Evolutionary conservation across 2,113 vertebrate genomes (phyloP), one percentile per base, ranked within the genome.

Genomic region (Charadrius vociferus): DNA sequence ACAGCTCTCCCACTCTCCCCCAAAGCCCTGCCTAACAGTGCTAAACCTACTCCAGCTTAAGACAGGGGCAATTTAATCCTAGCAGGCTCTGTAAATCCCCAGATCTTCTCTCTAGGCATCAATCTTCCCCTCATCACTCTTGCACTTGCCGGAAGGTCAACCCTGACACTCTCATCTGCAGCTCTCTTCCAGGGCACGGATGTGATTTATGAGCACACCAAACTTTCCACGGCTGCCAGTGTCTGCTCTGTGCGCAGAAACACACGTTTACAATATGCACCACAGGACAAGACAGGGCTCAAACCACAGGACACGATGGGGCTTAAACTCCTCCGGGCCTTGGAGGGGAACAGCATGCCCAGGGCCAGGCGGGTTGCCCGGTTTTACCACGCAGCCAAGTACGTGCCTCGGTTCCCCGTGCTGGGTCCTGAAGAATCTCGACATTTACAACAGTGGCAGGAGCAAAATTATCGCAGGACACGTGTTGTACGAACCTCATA

Each of bases 91-190:
- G 88, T 86, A 92, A 95, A 97, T 97, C 86, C 95, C 86, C 39
- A 56, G 95, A 89, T 96, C 93, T 85, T 49, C 88, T 95, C 94
- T 82, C 83, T 8, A 93, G 63, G 49, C 93, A 96, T 96, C 95
- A 95, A 85, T 95, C 93, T 95, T 95, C 70, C 43, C 73, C 89
- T 85, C 93, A 91, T 81, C 91, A 55, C 91, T 95, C 83, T 22
- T 6, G 84, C 83, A 70, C 89, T 89, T 80, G 95, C 94, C 21
- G 10, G 95, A 97, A 96, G 95, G 96, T 95, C 97, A 95, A 72
- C 61, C 84, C 88, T 81, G 91, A 96, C 94, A 80, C 89, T 86
- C 81, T 95, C 93, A 91, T 94, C 93, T 70, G 84, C 91, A 82
- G 84, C 84, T 62, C 89, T 82, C 63, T 95, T 80, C 43, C 87